A percentile compares a stretch with the other conserved stretches of the same genome.
Conservation (phyloP, 1,140 invertebrate genomes). For the Drosophila parabipectinata region DNA sequence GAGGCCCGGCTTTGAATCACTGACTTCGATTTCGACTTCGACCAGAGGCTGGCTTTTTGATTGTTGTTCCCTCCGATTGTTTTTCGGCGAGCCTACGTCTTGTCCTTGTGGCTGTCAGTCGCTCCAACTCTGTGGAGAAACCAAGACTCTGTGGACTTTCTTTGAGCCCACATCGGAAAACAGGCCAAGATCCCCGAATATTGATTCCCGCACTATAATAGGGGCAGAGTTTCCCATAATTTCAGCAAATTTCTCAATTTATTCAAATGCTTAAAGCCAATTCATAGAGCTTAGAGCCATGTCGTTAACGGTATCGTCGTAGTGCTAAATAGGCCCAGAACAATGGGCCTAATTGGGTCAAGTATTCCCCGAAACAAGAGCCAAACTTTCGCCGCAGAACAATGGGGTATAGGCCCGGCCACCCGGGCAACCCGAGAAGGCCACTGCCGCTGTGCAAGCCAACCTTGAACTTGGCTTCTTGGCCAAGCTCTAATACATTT, state of each 20-base stretch:
- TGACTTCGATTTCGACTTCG: constrained; percentile 2
- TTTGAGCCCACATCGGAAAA: background rate
- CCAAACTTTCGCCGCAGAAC: constrained; percentile 34
- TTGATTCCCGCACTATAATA: too few relatives aligned
- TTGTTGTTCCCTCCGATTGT: background rate
- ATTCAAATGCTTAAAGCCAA: constrained; percentile 20
- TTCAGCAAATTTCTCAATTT: constrained; percentile 11
- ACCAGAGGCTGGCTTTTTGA: constrained; percentile 6
- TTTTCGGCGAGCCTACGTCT: constrained; percentile 44
- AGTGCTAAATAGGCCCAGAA: constrained; percentile 31
- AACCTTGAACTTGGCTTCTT: constrained; percentile 68
- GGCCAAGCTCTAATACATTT: constrained; percentile 4
- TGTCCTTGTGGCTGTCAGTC: constrained; percentile 53
- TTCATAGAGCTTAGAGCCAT: background rate
- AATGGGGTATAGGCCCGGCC: background rate
- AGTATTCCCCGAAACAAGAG: constrained; percentile 15
- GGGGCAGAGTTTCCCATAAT: background rate
- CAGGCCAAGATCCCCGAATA: background rate
- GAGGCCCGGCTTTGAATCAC: constrained; percentile 32
- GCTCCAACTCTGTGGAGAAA: background rate
- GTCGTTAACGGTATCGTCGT: constrained; percentile 18
- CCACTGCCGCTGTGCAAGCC: background rate
- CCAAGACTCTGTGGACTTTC: constrained; percentile 14
- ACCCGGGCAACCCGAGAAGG: background rate
- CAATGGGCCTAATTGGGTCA: constrained; percentile 40